phyloP scores from a whole-genome alignment of 2,888 invertebrate genomes.

The Crossocerus cetratus region DNA sequence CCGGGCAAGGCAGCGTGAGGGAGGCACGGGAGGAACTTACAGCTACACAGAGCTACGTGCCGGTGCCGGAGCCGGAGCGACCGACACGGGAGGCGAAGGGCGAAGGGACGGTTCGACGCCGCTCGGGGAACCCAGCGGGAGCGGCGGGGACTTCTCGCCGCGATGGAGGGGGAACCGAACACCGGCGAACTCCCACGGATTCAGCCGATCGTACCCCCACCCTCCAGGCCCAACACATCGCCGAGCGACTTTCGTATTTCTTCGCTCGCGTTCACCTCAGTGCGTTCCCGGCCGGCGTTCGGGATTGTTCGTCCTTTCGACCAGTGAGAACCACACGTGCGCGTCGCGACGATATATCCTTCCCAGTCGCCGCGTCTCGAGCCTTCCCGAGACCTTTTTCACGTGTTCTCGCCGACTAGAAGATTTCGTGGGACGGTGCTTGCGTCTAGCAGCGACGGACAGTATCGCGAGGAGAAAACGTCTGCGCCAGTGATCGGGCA shows the following conservation, averaged over 20 bases:
- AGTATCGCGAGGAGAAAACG: conserved; percentile 6
- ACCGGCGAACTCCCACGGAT: conserved; percentile 38
- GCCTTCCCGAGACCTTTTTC: conserved; percentile 7
- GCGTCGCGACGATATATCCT: conserved; percentile 11
- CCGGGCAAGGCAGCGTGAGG: background rate
- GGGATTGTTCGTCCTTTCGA: conserved; percentile 36
- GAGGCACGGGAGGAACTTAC: conserved; percentile 16
- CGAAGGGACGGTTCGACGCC: conserved; percentile 14
- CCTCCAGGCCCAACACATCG: conserved; percentile 2
- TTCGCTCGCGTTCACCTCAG: conserved; percentile 54
- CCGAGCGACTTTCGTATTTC: conserved; percentile 38
- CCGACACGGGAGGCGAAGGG: background rate
- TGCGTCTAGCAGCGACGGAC: background rate
- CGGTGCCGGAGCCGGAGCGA: background rate
- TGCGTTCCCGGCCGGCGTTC: conserved; percentile 50
- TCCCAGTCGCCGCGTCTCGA: conserved; percentile 3
- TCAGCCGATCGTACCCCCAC: conserved; percentile 39
- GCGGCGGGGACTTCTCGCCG: no score
- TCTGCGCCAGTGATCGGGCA: conserved; percentile 26
- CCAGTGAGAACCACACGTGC: conserved; percentile 40
- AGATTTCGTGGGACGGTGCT: conserved; percentile 35
- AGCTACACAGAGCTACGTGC: background rate
- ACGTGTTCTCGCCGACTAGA: conserved; percentile 25
- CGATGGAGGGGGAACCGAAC: no score
- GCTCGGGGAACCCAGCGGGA: background rate